Evolutionary conservation across 2,113 vertebrate genomes (phyloP), one percentile per base, ranked within the genome.

Genomic region (Arenaria interpres): DNA sequence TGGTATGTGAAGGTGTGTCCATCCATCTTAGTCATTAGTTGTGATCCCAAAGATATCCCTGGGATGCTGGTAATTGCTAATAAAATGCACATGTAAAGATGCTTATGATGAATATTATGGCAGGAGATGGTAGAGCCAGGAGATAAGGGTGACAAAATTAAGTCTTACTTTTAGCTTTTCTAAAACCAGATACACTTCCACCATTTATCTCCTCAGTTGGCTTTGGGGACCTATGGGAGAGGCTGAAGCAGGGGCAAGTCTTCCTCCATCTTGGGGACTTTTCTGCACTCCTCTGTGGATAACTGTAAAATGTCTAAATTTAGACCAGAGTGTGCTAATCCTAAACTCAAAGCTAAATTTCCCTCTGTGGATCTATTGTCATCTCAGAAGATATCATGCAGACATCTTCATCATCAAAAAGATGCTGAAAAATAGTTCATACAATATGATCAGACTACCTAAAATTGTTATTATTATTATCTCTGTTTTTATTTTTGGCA

Each of bases 241-340:
- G 15, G 14, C 20, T 48, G 37, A 88, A 80, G n/a, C 0, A 5
- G 1, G 2, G 2, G 3, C 2, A 3, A 66, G 6, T 0, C 14
- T 48, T 69, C 13, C 39, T 78, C 10, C 3, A 53, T 45, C 76
- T 43, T 10, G 1, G 5, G 6, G 27, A 5, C 14, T 81, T 93
- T 86, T 64, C 45, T 72, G 4, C 21, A 33, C 22, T 51, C 8
- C 68, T 25, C 11, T 39, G 12, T 59, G 66, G 46, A 89, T 30
- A 39, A 24, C 32, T 20, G 14, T 27, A 72, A 27, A 69, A 79
- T 3, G 7, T 62, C 39, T 87, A 60, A 53, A 45, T 85, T 91
- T 81, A 41, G 16, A 88, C 18, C 6, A 50, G 4, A 7, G 6
- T 62, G 45, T 68, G 86, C 22, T 85, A 60, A 60, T 72, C 30